phyloP scores from a whole-genome alignment of 2,113 vertebrate genomes.

The Plecturocebus donacophilus region DNA sequence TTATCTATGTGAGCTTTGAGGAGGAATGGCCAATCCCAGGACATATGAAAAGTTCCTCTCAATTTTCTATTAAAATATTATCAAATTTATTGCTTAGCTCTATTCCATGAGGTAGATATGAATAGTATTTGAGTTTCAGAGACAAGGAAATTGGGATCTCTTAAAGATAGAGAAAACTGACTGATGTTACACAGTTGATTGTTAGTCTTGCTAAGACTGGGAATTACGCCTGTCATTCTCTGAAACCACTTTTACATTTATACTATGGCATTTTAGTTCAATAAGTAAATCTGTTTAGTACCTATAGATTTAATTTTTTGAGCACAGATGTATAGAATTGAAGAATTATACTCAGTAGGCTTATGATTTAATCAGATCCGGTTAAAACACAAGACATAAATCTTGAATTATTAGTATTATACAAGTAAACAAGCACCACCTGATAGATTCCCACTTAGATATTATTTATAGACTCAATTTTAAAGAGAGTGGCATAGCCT shows the following conservation, averaged over 20 bases:
- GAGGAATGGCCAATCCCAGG: not conserved
- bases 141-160: not conserved
- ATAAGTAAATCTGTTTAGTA: conserved; percentile 52
- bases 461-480: conserved; percentile 84
- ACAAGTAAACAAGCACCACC: conserved; percentile 78
- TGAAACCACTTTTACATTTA: conserved; percentile 55
- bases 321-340: conserved; percentile 71
- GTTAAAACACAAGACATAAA: conserved; percentile 78
- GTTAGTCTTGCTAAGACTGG: not conserved
- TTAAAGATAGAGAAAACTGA: not conserved
- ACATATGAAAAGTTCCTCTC: not conserved
- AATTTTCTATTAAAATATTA: conserved; percentile 29
- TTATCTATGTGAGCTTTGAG: not conserved
- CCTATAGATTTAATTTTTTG: conserved; percentile 61
- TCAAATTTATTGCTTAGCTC: not conserved
- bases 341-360: conserved; percentile 76
- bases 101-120: not conserved
- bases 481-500: conserved; percentile 75
- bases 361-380: conserved; percentile 75
- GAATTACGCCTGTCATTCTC: conserved; percentile 28
- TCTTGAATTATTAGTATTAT: conserved; percentile 80
- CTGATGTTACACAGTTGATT: not conserved
- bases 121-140: not conserved
- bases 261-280: conserved; percentile 38
- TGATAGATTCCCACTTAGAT: conserved; percentile 79